Evolutionary conservation across 2,888 invertebrate genomes (phyloP).

Genomic region (Imbricaverruca yamaguchii): DNA sequence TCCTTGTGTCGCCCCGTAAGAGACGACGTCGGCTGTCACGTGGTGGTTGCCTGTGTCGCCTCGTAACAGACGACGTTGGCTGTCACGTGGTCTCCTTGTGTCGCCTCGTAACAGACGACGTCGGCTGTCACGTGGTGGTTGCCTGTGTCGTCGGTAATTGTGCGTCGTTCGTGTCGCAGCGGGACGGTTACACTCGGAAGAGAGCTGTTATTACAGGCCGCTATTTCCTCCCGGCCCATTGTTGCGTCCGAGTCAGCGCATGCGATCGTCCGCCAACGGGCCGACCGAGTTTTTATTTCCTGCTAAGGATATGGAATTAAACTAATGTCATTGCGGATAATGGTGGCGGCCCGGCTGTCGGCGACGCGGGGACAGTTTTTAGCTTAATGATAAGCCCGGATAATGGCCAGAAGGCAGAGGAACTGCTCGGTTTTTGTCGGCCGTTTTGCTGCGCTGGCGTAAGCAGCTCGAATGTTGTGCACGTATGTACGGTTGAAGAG

Average conservation of each 20-base stretch:
- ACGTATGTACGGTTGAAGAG: too few species aligned
- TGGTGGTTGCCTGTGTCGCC: not conserved
- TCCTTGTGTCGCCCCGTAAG: too few species aligned
- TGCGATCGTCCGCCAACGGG: not conserved
- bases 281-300: not conserved
- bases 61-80: too few species aligned
- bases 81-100: not conserved
- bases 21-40: not conserved
- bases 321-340: conserved; percentile 21
- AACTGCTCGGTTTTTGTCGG: not conserved
- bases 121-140: not conserved
- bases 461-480: too few species aligned
- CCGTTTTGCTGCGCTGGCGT: not conserved
- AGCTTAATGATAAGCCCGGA: not conserved
- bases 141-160: conserved; percentile 2
- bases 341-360: not conserved
- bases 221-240: conserved; percentile 9
- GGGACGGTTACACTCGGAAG: not conserved
- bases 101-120: not conserved
- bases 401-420: not conserved
- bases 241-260: not conserved
- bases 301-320: conserved; percentile 18
- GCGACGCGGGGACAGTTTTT: conserved; percentile 14
- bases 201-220: not conserved
- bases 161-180: conserved; percentile 12